Evolutionary conservation across 2,888 invertebrate species (phyloP), one percentile per base, ranked within the genome.

Genomic region (Drosophila melanosoma): DNA sequence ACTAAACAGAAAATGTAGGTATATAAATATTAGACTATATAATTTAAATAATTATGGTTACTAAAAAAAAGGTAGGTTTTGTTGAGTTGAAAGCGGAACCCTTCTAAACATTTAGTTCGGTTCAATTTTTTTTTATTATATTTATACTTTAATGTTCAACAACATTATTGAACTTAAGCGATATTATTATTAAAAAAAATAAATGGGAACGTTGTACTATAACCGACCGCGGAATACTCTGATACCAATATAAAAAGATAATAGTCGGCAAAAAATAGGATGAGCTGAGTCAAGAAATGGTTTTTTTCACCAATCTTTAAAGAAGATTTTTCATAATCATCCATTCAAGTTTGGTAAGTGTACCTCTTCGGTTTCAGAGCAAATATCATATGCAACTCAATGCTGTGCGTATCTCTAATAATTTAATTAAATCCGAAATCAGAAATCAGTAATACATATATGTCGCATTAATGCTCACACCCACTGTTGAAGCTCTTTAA

Each of bases 401-500:
- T 23, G 15, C 15, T 45, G 12, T 1, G 12, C 45, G 2, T 8
- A 45, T 45, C 45, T 23, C 15, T 15, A 45, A 45, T 45, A 45
- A 45, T 45, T 45, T 23, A 45, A 45, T 45, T 45, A 45, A 23
- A 45, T 45, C 45, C 23, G 15, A 45, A 8, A 45, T 29, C 29
- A 4, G 5, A 29, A 29, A 29, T 29, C 29, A 29, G 29, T 6
- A 29, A 6, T 29, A 29, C 4, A 15, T 15, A 45, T 15, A 4
- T 45, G 23, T 15, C 4, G 4, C 12, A 4, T 15, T 45, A 3
- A 15, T 1, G 17, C 4, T 15, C 7, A 15, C 20, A 4, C 8
- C 7, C 8, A 10, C 15, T 23, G 12, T 35, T 40, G 3, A 0
- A 26, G 20, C 32, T 65, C 45, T 77, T 76, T 56, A 73, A 74